These are phyloP conservation scores for Todiramphus chloris DNA, from an alignment of 2,113 vertebrate genomes.

Conservation along the genomic window DNA sequence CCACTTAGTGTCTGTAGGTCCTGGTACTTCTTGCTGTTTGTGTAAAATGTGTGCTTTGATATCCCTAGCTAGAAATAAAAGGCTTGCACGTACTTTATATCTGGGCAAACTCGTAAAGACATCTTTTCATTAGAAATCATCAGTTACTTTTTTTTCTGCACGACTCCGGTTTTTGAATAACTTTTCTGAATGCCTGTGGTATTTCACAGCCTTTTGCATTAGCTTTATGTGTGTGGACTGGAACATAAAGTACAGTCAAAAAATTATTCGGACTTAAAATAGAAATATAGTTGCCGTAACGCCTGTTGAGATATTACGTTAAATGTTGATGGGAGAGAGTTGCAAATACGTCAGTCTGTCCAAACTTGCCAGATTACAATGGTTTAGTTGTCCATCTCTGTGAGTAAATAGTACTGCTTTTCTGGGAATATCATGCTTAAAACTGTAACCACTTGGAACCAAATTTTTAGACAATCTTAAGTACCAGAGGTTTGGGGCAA, in stretches of 20 bases:
- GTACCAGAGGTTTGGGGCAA: neutral
- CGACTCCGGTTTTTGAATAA: neutral
- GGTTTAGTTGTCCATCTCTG: neutral
- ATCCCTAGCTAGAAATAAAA: neutral
- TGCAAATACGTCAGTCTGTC: neutral
- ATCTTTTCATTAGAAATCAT: neutral
- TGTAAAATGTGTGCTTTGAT: neutral
- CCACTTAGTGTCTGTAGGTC: neutral
- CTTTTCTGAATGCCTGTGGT: neutral
- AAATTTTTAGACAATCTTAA: neutral
- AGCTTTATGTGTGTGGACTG: neutral
- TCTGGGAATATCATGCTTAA: neutral
- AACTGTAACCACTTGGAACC: neutral
- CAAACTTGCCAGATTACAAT: neutral
- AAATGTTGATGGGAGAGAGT: neutral
- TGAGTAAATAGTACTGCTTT: neutral
- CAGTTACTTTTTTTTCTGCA: neutral
- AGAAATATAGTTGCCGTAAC: neutral
- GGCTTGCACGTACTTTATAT: neutral
- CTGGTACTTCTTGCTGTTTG: neutral
- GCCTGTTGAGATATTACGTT: rapidly evolving
- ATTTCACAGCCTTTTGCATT: neutral
- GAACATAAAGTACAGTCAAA: neutral
- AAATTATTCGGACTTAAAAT: neutral
- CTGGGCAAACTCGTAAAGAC: neutral